These are phyloP conservation scores for Plectrocnemia conspersa DNA, from an alignment of 1,140 invertebrate species.

Conservation along the genomic window DNA sequence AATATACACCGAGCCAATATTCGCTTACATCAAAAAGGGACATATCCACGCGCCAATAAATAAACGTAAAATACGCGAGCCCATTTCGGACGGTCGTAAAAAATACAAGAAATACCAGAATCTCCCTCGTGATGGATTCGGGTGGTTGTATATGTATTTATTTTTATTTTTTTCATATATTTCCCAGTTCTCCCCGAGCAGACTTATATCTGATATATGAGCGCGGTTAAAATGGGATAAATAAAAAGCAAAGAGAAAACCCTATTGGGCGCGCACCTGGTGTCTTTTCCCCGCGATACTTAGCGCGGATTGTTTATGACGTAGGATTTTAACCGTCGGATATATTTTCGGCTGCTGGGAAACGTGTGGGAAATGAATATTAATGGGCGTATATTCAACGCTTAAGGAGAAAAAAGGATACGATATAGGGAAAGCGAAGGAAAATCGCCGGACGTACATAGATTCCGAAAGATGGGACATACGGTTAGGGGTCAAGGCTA, in stretches of 20 bases:
- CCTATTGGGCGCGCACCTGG: slow-evolving; percentile 19
- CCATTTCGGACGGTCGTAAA: too few relatives aligned
- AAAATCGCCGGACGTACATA: too few relatives aligned
- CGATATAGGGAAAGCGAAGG: slow-evolving; percentile 2
- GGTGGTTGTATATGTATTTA: too few relatives aligned
- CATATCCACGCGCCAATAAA: too few relatives aligned
- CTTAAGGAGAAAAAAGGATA: slow-evolving; percentile 1
- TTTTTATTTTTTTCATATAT: slow-evolving; percentile 18
- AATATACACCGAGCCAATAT: too few relatives aligned
- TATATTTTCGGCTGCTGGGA: slow-evolving; percentile 20
- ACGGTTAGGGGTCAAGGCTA: too few relatives aligned
- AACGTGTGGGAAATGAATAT: slow-evolving; percentile 24
- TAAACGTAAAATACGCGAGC: too few relatives aligned
- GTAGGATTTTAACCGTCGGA: slow-evolving; percentile 22
- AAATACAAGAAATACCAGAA: too few relatives aligned
- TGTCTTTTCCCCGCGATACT: slow-evolving; percentile 13
- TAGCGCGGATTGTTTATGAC: slow-evolving; percentile 23
- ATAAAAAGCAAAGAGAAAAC: slow-evolving; percentile 19
- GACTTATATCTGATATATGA: slow-evolving; percentile 23
- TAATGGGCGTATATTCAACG: slow-evolving; percentile 14
- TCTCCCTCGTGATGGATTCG: slow-evolving; percentile 16
- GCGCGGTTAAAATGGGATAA: slow-evolving; percentile 20
- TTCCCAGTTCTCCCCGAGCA: too few relatives aligned
- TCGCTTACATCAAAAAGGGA: too few relatives aligned
- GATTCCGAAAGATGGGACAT: too few relatives aligned